Conservation (phyloP, 2,113 vertebrate species). For the Myotis yumanensis region DNA sequence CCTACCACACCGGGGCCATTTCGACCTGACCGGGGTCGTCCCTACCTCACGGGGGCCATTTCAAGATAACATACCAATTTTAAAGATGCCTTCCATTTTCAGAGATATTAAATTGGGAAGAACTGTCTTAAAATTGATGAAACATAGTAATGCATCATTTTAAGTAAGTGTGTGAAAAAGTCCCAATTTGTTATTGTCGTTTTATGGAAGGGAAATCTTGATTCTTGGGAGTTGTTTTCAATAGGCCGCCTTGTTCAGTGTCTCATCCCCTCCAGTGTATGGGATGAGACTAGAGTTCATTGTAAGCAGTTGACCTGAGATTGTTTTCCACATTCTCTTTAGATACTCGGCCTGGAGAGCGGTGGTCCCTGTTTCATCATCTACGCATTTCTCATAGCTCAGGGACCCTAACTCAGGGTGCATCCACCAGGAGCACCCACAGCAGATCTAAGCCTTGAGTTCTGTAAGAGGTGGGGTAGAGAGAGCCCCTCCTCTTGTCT, state of each 20-base stretch:
- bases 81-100: background rate
- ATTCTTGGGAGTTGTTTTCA: background rate
- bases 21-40: no score
- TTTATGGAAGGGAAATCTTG: background rate
- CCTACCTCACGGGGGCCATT: no score
- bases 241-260: background rate
- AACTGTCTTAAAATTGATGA: background rate
- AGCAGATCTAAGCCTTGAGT: no score
- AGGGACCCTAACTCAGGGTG: background rate
- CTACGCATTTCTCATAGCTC: background rate
- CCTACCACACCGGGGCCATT: no score
- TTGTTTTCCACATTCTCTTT: background rate
- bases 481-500: background rate
- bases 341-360: background rate
- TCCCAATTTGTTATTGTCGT: background rate
- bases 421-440: no score
- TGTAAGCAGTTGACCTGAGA: background rate
- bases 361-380: background rate
- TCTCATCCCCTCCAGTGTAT: fast-evolving
- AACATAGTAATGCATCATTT: background rate
- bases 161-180: background rate
- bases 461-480: background rate
- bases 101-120: background rate
- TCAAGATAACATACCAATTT: background rate
- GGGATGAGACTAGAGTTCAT: background rate